phyloP scores from a whole-genome alignment of 1,140 invertebrate species.

The Drosophila erecta region DNA sequence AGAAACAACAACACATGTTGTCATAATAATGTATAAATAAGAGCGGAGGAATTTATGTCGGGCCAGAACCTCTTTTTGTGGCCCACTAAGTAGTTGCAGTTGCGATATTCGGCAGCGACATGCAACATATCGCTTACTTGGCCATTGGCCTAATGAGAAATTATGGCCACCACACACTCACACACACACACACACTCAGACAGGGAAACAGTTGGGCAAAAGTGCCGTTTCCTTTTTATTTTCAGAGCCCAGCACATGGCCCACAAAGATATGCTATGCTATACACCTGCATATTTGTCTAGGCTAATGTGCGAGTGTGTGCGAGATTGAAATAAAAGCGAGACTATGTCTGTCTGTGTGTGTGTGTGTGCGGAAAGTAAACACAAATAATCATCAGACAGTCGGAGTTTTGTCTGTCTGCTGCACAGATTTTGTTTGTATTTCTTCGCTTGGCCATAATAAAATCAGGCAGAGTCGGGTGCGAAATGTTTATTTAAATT shows the following conservation, averaged over 20 bases:
- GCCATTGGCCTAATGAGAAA: slow-evolving; percentile 77
- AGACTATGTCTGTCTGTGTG: background rate
- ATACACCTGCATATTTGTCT: slow-evolving; percentile 31
- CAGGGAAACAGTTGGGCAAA: slow-evolving; percentile 21
- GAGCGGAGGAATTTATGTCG: slow-evolving; percentile 59
- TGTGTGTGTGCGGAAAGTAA: slow-evolving; percentile 34
- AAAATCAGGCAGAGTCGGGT: slow-evolving; percentile 74
- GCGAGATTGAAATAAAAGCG: slow-evolving; percentile 57
- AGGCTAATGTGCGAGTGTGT: slow-evolving; percentile 34
- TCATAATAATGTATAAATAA: slow-evolving; percentile 76
- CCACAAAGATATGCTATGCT: slow-evolving; percentile 44
- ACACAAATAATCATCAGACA: slow-evolving; percentile 82
- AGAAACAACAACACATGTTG: slow-evolving; percentile 63
- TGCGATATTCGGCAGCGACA: slow-evolving; percentile 16
- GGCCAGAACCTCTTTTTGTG: slow-evolving; percentile 9
- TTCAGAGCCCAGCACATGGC: slow-evolving; percentile 10
- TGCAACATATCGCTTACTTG: slow-evolving; percentile 59
- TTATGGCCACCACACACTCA: slow-evolving; percentile 37
- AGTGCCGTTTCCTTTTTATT: slow-evolving; percentile 8
- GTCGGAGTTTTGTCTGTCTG: slow-evolving; percentile 65
- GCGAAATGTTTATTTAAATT: slow-evolving; percentile 83
- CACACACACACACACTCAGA: background rate
- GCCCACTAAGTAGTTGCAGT: background rate
- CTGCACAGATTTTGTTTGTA: slow-evolving; percentile 76
- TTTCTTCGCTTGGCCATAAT: slow-evolving; percentile 65